Evolutionary conservation across 2,888 invertebrate genomes (phyloP).

Genomic region (Papilio elwesi): DNA sequence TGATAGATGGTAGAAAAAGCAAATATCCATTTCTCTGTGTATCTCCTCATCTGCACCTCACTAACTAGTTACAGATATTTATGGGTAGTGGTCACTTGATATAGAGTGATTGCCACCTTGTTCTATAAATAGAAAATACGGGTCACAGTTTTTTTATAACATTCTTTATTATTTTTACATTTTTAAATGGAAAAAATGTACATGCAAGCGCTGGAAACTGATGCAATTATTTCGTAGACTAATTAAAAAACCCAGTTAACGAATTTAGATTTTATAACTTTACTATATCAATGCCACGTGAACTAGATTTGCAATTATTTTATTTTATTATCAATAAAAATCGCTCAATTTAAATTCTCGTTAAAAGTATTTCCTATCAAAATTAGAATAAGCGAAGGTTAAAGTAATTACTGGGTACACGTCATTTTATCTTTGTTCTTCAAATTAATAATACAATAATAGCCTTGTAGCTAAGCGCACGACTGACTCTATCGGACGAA

Average conservation of each 20-base stretch:
- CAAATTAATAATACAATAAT: not conserved
- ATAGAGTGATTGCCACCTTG: too few species aligned
- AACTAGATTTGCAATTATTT: conserved; percentile 12
- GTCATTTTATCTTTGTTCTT: not conserved
- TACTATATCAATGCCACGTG: not conserved
- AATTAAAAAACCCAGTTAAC: conserved; percentile 1
- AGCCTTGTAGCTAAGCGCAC: too few species aligned
- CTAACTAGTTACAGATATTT: too few species aligned
- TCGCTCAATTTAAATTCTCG: conserved; percentile 13
- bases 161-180: not conserved
- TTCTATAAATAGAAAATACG: too few species aligned
- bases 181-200: not conserved
- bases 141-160: too few species aligned
- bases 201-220: not conserved
- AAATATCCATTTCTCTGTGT: too few species aligned
- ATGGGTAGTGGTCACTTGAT: too few species aligned
- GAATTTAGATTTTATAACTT: not conserved
- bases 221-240: conserved; percentile 1
- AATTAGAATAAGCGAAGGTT: conserved; percentile 6
- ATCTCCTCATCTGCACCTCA: too few species aligned
- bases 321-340: not conserved
- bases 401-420: not conserved
- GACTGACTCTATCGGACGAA: too few species aligned
- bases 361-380: conserved; percentile 14
- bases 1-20: too few species aligned